Conservation (phyloP, 2,113 vertebrate genomes). For the Parotia lawesii region DNA sequence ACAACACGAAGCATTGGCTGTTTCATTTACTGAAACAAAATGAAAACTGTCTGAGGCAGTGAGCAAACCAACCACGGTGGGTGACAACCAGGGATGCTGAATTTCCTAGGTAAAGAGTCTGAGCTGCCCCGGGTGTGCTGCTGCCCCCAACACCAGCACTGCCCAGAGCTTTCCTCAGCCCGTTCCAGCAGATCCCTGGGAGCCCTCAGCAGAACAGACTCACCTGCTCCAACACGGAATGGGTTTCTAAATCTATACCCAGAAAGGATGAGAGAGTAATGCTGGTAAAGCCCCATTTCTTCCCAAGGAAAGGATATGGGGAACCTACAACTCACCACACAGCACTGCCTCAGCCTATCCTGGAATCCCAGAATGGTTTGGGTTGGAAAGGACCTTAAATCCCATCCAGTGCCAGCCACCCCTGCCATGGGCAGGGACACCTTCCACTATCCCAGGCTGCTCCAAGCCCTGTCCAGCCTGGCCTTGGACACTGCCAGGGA, state of each 20-base stretch:
- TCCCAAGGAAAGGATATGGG: neutral
- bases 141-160: neutral
- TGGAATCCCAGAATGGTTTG: neutral
- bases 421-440: neutral
- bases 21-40: neutral
- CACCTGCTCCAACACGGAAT: fast-evolving
- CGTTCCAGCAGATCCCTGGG: neutral
- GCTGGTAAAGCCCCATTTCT: neutral
- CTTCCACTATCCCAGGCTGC: fast-evolving
- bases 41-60: neutral
- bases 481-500: neutral
- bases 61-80: neutral
- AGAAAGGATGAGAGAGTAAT: neutral
- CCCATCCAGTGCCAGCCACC: fast-evolving
- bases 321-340: neutral
- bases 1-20: neutral
- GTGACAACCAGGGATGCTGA: neutral
- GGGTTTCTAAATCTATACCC: neutral
- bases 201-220: neutral
- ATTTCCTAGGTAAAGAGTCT: fast-evolving
- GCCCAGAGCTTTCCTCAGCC: neutral
- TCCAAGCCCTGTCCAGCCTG: fast-evolving
- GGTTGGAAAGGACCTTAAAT: neutral
- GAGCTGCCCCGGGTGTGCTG: neutral
- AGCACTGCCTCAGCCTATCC: neutral